Conservation (phyloP, 1,140 invertebrate genomes). For the Melipona quadrifasciata region DNA sequence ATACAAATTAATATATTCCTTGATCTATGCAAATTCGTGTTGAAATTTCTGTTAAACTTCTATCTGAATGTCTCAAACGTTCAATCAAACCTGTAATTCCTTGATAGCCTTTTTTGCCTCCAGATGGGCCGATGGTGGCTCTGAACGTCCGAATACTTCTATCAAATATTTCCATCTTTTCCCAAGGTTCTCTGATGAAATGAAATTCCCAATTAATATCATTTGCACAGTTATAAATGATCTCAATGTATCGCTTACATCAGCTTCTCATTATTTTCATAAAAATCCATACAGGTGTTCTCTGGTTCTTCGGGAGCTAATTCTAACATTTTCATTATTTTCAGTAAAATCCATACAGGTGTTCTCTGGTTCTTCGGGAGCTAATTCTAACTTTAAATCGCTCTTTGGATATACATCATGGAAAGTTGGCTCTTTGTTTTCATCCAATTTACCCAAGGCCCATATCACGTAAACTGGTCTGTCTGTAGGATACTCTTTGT, state of each 20-base stretch:
- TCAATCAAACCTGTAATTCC: constrained; percentile 85
- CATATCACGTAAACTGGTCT: constrained; percentile 88
- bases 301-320: constrained; percentile 85
- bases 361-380: constrained; percentile 84
- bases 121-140: constrained; percentile 91
- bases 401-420: constrained; percentile 91
- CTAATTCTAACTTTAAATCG: constrained; percentile 86
- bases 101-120: constrained; percentile 89
- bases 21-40: not conserved
- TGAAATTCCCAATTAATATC: not conserved
- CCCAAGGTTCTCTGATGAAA: constrained; percentile 85
- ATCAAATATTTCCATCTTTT: constrained; percentile 89
- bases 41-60: too few relatives aligned
- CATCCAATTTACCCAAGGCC: constrained; percentile 92
- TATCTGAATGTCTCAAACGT: not conserved
- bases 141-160: constrained; percentile 89
- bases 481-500: constrained; percentile 88
- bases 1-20: not conserved
- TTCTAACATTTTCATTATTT: constrained; percentile 81
- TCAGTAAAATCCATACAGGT: constrained; percentile 88
- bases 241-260: constrained; percentile 64
- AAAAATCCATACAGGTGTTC: constrained; percentile 88
- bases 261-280: constrained; percentile 76
- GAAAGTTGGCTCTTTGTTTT: constrained; percentile 90
- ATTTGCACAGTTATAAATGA: not conserved